Conservation (phyloP, 2,888 invertebrate genomes). For the Biston betularia region DNA sequence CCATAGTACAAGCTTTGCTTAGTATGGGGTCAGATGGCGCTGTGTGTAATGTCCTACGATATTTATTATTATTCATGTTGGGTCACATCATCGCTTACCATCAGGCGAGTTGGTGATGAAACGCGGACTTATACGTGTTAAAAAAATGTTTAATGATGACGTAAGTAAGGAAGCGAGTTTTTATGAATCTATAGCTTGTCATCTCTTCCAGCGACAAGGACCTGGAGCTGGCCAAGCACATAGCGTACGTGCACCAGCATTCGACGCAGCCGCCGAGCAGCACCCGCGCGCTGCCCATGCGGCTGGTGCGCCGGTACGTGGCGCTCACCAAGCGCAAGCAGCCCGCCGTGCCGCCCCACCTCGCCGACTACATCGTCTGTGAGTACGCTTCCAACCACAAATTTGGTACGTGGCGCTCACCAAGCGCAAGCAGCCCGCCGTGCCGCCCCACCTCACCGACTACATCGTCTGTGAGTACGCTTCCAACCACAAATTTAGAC, state of each 20-base stretch:
- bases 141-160: too few species aligned
- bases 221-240: constrained; percentile 96
- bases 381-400: too few species aligned
- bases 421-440: constrained; percentile 94
- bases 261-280: constrained; percentile 93
- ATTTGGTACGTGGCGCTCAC: constrained; percentile 97
- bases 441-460: constrained; percentile 86
- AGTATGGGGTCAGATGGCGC: too few species aligned
- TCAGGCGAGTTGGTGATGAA: too few species aligned
- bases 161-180: too few species aligned
- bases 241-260: constrained; percentile 98
- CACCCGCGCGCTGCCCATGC: constrained; percentile 95
- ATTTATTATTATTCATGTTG: too few species aligned
- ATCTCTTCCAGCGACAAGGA: constrained; percentile 86
- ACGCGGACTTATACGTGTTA: too few species aligned
- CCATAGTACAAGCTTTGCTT: too few species aligned
- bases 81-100: too few species aligned
- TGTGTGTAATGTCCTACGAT: too few species aligned
- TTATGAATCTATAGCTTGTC: not conserved
- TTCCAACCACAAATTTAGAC: too few species aligned
- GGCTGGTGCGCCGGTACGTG: constrained; percentile 96
- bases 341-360: constrained; percentile 90
- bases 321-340: constrained; percentile 95
- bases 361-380: constrained; percentile 64
- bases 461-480: constrained; percentile 67